Conservation (phyloP, 1,140 invertebrate genomes). For the Hyles euphorbiae region DNA sequence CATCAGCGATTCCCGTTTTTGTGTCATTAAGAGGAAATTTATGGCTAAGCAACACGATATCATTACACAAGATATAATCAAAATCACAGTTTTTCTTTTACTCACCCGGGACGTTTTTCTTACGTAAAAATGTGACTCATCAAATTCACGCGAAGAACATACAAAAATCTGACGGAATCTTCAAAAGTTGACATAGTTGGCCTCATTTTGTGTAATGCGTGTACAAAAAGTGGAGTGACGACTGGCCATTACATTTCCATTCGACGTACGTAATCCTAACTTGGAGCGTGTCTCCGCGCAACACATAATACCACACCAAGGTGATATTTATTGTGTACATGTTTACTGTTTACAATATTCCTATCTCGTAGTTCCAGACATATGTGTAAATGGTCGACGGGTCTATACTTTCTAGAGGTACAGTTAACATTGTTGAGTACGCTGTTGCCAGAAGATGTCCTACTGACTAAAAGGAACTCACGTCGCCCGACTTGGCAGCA, state of each 20-base stretch:
- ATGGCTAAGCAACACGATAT: too few species aligned
- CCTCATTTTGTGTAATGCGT: background rate
- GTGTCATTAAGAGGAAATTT: too few species aligned
- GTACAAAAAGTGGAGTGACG: constrained; percentile 13
- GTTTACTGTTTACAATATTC: constrained; percentile 32
- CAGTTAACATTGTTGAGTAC: constrained; percentile 32
- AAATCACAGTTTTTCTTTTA: too few species aligned
- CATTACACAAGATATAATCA: too few species aligned
- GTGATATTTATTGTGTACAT: constrained; percentile 31
- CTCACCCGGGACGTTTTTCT: too few species aligned
- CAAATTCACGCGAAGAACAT: too few species aligned
- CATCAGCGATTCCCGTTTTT: too few species aligned
- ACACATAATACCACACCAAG: constrained; percentile 23
- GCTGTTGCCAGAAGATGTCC: constrained; percentile 13
- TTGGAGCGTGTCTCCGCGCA: constrained; percentile 3
- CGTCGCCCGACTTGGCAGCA: too few species aligned
- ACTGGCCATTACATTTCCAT: constrained; percentile 13
- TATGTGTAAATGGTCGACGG: constrained; percentile 25
- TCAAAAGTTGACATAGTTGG: background rate
- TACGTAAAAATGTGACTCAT: too few species aligned
- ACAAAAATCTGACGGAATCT: too few species aligned
- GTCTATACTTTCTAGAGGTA: constrained; percentile 36
- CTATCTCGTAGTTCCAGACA: constrained; percentile 25
- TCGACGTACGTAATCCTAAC: constrained; percentile 15
- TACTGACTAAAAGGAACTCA: too few species aligned